Evolutionary conservation across 2,888 invertebrate genomes (phyloP), one percentile per base, ranked within the genome.

Genomic region (Hoplodrina ambigua): DNA sequence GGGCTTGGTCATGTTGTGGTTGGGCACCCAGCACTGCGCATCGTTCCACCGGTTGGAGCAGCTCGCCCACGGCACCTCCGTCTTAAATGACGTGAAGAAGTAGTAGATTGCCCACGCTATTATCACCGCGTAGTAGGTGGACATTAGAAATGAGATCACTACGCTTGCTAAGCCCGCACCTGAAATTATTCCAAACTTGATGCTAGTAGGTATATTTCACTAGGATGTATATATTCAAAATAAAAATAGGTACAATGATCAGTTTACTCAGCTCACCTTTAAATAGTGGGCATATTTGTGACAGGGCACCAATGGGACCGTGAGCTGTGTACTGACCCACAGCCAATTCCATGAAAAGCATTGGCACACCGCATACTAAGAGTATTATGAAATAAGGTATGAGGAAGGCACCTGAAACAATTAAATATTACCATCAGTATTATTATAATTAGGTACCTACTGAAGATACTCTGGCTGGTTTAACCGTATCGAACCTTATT

Each of bases 71-170:
- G 99, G 99, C 87, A 98, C 97, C 82, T 97, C 97, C 56, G 98
- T 97, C 90, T 98, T 98, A 91, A 99, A 98, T 41, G 99, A 98
- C 73, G 98, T 98, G 93, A 98, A 98, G 93, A 99, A 98, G 94
- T 99, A 99, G 93, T 98, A 99, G 87, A 99, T 97, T 65, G 98
- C 97, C 97, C 99, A 99, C 75, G 98, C 98, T 93, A 99, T 99
- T 92, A 99, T 98, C 84, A 99, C 98, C 93, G 98, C 99, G 94
- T 99, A 99, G 94, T 99, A 99, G 64, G 99, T 98, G 83, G 99
- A 98, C 97, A 99, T 98, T 90, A 99, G 96, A 95, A 99, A 99
- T 82, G 99, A 99, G 92, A 99, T 98, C 91, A 99, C 97, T 80
- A 99, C 99, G 91, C 98, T 99, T 74, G 99, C 98, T 85, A 99